phyloP scores from a whole-genome alignment of 2,113 vertebrate genomes.

The Oreocharis arfaki region DNA sequence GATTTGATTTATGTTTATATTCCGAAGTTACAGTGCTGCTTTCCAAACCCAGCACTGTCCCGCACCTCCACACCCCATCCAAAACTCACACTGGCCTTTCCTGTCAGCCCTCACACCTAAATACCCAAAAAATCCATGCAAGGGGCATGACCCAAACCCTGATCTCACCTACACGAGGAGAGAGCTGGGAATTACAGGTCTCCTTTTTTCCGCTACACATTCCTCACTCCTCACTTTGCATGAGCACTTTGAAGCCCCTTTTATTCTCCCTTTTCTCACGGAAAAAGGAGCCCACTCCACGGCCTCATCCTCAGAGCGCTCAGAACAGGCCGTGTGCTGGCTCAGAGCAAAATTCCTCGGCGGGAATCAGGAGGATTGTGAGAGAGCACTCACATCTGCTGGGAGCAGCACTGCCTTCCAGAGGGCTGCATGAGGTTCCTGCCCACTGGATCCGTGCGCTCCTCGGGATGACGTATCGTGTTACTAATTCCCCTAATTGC shows the following conservation, averaged over 20 bases:
- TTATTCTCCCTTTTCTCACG: neutral
- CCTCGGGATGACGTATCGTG: conserved; percentile 55
- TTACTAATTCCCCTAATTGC: conserved; percentile 80
- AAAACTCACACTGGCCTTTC: neutral
- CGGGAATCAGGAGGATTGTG: neutral
- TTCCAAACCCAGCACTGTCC: neutral
- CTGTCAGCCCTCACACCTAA: neutral
- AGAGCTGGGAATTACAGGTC: neutral
- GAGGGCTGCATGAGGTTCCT: conserved; percentile 57
- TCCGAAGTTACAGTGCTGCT: neutral
- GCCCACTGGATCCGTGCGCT: conserved; percentile 31
- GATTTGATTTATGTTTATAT: neutral
- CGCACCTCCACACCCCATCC: accelerated
- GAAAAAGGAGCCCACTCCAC: neutral
- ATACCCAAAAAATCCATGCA: neutral
- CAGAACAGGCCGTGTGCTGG: neutral
- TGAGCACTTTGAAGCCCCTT: neutral
- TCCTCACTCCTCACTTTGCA: accelerated
- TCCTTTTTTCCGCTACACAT: neutral
- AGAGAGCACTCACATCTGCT: neutral
- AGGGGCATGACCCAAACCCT: neutral
- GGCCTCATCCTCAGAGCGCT: neutral
- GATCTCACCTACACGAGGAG: neutral
- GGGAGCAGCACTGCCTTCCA: conserved; percentile 25
- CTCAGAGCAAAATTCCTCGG: neutral